A percentile compares a stretch with the other conserved stretches of the same genome.
These are phyloP conservation scores for Tupaia tana DNA, from an alignment of 2,113 vertebrate species.

Conservation along the genomic window DNA sequence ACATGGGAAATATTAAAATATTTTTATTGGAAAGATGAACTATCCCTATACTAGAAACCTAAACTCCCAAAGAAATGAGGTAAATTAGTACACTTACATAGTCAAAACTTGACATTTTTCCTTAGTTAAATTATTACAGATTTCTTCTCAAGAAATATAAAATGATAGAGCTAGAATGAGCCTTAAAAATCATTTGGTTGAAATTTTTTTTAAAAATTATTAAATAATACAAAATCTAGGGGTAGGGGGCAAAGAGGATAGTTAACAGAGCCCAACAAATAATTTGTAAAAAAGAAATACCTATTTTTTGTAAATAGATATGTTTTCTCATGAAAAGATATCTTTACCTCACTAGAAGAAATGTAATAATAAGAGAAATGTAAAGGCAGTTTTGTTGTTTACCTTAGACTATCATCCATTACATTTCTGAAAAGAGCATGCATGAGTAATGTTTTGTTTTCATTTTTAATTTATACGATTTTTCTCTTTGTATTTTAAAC, in stretches of 20 bases:
- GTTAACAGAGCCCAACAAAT: neutral
- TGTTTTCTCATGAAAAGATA: neutral
- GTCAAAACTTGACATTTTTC: neutral
- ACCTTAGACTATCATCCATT: neutral
- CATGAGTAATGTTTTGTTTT: slow-evolving; percentile 65
- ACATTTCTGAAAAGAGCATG: slow-evolving; percentile 4
- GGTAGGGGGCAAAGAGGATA: neutral
- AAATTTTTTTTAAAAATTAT: neutral
- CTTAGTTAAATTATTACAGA: neutral
- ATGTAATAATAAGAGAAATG: slow-evolving; percentile 12
- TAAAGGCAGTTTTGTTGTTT: slow-evolving; percentile 8
- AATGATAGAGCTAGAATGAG: neutral
- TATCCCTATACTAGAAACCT: neutral
- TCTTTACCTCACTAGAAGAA: neutral
- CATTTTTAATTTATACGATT: slow-evolving; percentile 69
- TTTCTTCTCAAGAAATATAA: slow-evolving; percentile 19
- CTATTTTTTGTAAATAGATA: neutral
- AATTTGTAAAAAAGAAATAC: neutral
- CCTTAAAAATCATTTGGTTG: slow-evolving; percentile 1
- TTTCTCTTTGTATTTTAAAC: slow-evolving; percentile 60
- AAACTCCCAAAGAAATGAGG: neutral
- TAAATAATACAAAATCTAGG: neutral
- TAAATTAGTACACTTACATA: neutral
- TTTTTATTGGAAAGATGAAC: neutral
- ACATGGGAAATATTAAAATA: neutral